Base-by-base conservation (phyloP, 37 sponge, comb jelly and placozoan species). In the Ianthella basta region DNA sequence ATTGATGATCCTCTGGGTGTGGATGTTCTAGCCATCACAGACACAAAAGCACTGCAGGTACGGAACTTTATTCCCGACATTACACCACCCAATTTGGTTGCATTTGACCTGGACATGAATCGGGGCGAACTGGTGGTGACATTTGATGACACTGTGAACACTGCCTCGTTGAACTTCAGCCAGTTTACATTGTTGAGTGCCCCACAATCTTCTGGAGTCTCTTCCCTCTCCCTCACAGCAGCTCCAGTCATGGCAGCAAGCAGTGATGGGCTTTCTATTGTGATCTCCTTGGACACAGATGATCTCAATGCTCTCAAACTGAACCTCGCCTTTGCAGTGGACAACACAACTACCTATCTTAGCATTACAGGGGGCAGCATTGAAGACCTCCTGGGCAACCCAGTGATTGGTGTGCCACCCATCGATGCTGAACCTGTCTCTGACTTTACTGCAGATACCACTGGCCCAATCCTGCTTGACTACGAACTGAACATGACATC, bases 21-120 rank as follows among this genome's bases (percentile, higher is more conserved):
- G 0, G 97, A 97, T 89, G 84, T 97, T 54, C 36, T 97, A 0
- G 97, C 97, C 18, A 86, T 97, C 63, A 97, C 97, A 60, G 85
- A 97, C 60, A 90, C 90, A 15, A 97, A 92, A 24, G 97, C 87
- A 36, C 68, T 97, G 25, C 82, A 53, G 36, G 95, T 94, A 0
- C 60, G 77, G 12, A 85, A 69, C 44, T 94, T 91, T 72, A 68
- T 34, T 23, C 61, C 83, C 20, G 97, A 97, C 44, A 57, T 32
- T 35, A 83, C 85, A 13, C 36, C 83, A 29, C 97, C 97, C 50
- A 32, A 25, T 10, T 85, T 94, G n/a, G 39, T 34, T 2, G 72
- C 33, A 29, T 97, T 81, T 84, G 64, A 32, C 29, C 74, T 97
- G 16, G 92, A 91, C 38, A 56, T 92, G 78, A 83, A 92, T 55